Evolutionary conservation across 2,797 vertebrate genomes (phyloP).

Genomic region (Macrochelys suwanniensis): DNA sequence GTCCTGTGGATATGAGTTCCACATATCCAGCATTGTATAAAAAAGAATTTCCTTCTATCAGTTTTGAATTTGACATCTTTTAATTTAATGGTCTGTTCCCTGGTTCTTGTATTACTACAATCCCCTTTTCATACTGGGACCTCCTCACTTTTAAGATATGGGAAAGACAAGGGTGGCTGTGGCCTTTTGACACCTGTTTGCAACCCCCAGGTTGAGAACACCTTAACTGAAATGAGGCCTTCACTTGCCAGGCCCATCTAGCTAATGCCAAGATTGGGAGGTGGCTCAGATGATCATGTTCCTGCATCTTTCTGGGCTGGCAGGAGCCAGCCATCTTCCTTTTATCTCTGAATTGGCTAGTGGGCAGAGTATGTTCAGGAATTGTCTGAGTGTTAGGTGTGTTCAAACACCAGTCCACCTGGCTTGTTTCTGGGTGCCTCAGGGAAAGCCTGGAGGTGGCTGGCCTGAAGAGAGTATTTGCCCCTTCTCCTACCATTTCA

Average conservation of each 20-base stretch:
- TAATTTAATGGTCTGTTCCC: conserved; percentile 53
- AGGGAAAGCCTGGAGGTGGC: neutral
- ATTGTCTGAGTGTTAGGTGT: rapidly evolving
- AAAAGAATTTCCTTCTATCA: conserved; percentile 6
- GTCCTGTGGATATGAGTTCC: conserved; percentile 16
- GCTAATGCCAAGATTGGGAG: neutral
- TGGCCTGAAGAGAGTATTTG: neutral
- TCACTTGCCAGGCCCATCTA: neutral
- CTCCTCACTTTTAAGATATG: neutral
- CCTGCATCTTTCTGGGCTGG: neutral
- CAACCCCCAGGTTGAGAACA: neutral
- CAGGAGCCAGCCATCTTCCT: no score
- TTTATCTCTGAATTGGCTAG: neutral
- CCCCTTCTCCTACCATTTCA: neutral
- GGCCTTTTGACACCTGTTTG: rapidly evolving
- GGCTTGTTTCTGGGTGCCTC: neutral
- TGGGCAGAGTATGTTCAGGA: neutral
- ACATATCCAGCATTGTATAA: neutral
- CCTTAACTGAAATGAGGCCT: neutral
- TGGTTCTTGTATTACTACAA: conserved; percentile 18
- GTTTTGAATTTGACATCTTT: conserved; percentile 61
- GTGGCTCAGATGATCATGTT: neutral
- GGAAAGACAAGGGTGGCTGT: conserved; percentile 10
- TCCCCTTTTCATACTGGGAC: neutral
- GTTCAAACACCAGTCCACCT: neutral